Conservation (phyloP, 2,888 invertebrate species). For the Eupithecia subfuscata region DNA sequence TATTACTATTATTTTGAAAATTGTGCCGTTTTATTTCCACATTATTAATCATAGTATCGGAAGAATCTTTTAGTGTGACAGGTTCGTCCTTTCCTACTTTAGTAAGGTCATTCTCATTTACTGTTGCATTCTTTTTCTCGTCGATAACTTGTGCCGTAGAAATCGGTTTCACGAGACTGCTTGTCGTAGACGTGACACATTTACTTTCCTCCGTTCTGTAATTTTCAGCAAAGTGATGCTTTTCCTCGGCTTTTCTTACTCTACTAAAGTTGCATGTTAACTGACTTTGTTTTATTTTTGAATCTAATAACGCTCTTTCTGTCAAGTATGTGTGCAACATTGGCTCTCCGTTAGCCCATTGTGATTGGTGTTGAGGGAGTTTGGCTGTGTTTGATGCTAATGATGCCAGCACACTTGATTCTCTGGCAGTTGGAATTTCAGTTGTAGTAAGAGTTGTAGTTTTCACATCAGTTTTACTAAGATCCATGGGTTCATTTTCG, state of each 20-base stretch:
- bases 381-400: constrained; percentile 86
- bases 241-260: constrained; percentile 71
- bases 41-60: constrained; percentile 43
- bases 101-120: constrained; percentile 49
- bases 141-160: constrained; percentile 49
- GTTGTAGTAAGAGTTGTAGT: constrained; percentile 60
- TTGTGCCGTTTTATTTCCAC: constrained; percentile 60
- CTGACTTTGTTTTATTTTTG: constrained; percentile 88
- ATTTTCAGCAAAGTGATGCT: constrained; percentile 59
- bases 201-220: constrained; percentile 53
- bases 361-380: constrained; percentile 82
- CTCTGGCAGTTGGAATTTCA: constrained; percentile 86
- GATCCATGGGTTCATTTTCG: constrained; percentile 83
- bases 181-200: constrained; percentile 47
- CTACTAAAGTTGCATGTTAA: constrained; percentile 69
- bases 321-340: constrained; percentile 89
- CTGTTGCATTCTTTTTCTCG: constrained; percentile 50
- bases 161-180: constrained; percentile 47
- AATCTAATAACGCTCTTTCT: constrained; percentile 88
- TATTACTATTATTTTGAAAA: constrained; percentile 62
- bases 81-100: constrained; percentile 58
- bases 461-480: constrained; percentile 76
- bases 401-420: constrained; percentile 85
- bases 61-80: constrained; percentile 47
- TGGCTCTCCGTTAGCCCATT: constrained; percentile 85